Conservation (phyloP, 2,797 vertebrate species). For the Microchirus variegatus region DNA sequence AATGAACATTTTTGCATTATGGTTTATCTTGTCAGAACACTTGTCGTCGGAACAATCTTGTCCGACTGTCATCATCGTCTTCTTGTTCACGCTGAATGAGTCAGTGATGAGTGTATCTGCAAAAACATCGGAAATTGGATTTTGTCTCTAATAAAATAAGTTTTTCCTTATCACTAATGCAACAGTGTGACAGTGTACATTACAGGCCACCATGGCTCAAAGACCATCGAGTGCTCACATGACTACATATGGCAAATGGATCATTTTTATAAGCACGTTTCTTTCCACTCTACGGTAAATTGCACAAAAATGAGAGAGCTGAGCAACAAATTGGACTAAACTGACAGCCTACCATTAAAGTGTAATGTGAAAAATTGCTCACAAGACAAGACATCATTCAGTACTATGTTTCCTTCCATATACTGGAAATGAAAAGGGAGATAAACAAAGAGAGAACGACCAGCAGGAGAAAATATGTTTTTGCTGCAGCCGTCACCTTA, state of each 20-base stretch:
- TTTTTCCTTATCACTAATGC: constrained; percentile 28
- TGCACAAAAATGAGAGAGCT: constrained; percentile 13
- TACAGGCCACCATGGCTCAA: constrained; percentile 34
- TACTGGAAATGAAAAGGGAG: not conserved
- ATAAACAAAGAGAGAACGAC: too few relatives aligned
- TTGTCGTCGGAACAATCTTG: too few relatives aligned
- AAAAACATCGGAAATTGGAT: constrained; percentile 14
- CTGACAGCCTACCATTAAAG: constrained; percentile 5
- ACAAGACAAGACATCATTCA: not conserved
- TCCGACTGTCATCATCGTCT: too few relatives aligned
- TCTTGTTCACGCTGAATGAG: not conserved
- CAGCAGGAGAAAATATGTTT: not conserved
- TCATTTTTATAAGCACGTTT: constrained; percentile 22
- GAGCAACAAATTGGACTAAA: constrained; percentile 5
- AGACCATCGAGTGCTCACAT: constrained; percentile 16
- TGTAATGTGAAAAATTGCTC: not conserved
- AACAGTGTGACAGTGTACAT: constrained; percentile 37
- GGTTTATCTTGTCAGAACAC: not conserved
- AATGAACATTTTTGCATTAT: not conserved
- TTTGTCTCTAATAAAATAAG: constrained; percentile 25
- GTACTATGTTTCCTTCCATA: not conserved
- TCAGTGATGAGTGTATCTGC: constrained; percentile 17
- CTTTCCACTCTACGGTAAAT: constrained; percentile 20
- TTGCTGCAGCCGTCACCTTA: not conserved
- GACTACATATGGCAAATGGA: constrained; percentile 12